Evolutionary conservation across 2,888 invertebrate genomes (phyloP).

Genomic region (Artemia sinica): DNA sequence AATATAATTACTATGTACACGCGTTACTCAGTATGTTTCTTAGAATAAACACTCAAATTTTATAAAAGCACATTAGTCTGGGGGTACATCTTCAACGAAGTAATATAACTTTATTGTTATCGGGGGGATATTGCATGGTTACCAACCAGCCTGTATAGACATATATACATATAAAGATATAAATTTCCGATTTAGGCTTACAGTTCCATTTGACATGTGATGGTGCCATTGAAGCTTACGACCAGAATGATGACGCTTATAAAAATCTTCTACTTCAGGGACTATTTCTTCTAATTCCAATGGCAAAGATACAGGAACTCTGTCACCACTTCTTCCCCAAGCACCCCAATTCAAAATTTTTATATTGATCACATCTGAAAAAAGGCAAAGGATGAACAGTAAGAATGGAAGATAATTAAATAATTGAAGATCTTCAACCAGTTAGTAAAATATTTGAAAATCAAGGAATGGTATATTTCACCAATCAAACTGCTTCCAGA

Average conservation of each 20-base stretch:
- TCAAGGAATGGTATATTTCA: too few species aligned
- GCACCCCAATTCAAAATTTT: conserved; percentile 97
- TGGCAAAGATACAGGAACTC: conserved; percentile 86
- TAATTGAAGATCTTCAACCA: too few species aligned
- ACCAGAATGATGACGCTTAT: conserved; percentile 90
- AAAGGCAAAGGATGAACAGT: too few species aligned
- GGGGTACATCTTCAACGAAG: background rate
- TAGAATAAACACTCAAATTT: conserved; percentile 15
- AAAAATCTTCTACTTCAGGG: conserved; percentile 96
- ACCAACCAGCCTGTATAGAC: conserved; percentile 20
- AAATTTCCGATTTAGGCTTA: conserved; percentile 30
- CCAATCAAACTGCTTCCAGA: too few species aligned
- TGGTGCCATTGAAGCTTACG: conserved; percentile 96
- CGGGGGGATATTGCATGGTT: background rate
- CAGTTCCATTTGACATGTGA: conserved; percentile 97
- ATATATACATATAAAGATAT: background rate
- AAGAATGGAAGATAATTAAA: too few species aligned
- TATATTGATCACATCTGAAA: conserved; percentile 79
- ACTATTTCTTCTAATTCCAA: conserved; percentile 96
- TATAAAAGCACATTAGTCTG: background rate
- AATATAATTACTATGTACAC: too few species aligned
- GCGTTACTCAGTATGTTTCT: background rate
- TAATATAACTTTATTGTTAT: background rate
- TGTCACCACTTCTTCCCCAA: conserved; percentile 87
- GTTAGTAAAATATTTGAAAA: too few species aligned